A percentile compares a stretch with the other conserved stretches of the same genome.
Evolutionary conservation across 2,888 invertebrate genomes (phyloP).

Genomic region (Criorhina ranunculi): DNA sequence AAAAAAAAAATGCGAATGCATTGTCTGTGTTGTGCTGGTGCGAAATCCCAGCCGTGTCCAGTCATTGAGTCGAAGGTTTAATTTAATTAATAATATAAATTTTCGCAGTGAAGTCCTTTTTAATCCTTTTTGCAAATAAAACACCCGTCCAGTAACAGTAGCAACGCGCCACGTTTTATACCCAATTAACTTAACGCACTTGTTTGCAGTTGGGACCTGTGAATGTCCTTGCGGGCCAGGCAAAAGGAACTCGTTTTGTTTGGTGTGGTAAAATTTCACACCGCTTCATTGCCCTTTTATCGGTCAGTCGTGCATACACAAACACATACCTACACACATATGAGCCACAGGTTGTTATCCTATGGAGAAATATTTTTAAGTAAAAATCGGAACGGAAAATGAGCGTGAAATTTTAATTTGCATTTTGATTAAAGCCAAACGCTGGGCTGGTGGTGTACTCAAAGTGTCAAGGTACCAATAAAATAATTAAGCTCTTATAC

Average conservation of each 20-base stretch:
- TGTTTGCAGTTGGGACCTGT: conserved; percentile 74
- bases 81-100: conserved; percentile 76
- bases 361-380: too few relatives aligned
- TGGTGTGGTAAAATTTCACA: conserved; percentile 38
- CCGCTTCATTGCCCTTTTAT: conserved; percentile 57
- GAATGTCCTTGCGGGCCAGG: conserved; percentile 46
- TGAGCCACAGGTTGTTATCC: conserved; percentile 50
- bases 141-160: conserved; percentile 56
- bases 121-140: conserved; percentile 72
- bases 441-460: conserved; percentile 19
- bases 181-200: conserved; percentile 73
- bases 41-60: conserved; percentile 67
- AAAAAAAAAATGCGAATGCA: conserved; percentile 58
- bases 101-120: conserved; percentile 67
- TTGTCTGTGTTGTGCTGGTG: conserved; percentile 28
- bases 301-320: conserved; percentile 61
- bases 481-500: conserved; percentile 75
- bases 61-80: conserved; percentile 69
- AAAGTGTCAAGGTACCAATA: conserved; percentile 76
- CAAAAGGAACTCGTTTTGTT: conserved; percentile 23
- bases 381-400: conserved; percentile 30
- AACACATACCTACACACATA: conserved; percentile 6
- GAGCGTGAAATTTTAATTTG: conserved; percentile 58
- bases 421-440: conserved; percentile 74
- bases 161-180: conserved; percentile 58